Evolutionary conservation across 2,113 vertebrate genomes (phyloP), one percentile per base, ranked within the genome.

Genomic region (Heterotis niloticus): DNA sequence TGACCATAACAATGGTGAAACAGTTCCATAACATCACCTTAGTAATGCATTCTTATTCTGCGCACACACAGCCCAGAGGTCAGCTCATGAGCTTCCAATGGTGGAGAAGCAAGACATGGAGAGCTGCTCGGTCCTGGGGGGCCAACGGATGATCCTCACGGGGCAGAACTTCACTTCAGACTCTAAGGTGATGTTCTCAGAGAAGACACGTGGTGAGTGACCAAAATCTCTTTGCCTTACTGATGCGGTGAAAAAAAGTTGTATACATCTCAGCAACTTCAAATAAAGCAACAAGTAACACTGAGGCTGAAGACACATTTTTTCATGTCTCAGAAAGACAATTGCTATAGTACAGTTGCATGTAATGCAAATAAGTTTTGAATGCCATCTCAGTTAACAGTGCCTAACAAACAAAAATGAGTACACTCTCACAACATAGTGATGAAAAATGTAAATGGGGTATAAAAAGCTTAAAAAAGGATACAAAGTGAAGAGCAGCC

Each of bases 161-260:
- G 97, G 97, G 34, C 96, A 98, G 76, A 98, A 98, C 79, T 98
- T 98, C 85, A 96, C 95, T 0, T 92, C 95, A 0, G 96, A 98
- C 85, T 98, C 97, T 86, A 98, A 95, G 84, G 97, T 99, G 68
- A 88, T 99, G 75, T 99, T 99, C 82, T 96, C 93, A 5, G 97
- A 99, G 88, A 99, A 96, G 90, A 95, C 94, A 24, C 91, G 95
- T 91, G 95, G 97, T 98, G 84, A 92, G 93, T 57, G n/a, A 10
- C 26, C 28, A 52, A 5, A 11, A 44, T 9, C 52, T 28, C 16
- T 24, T 29, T 2, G 0, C 16, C 60, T 4, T 13, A 62, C 60
- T 62, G 34, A 7, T 2, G 34, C 34, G 7, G 34, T 2, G 34
- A 44, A 44, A 44, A 44, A 44, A 44, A 44, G 7, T 44, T 44